Percentiles rank a stretch among this genome's conserved stretches.
Evolutionary conservation across 2,888 invertebrate species (phyloP).

Genomic region (Lordiphosa andalusiaca): DNA sequence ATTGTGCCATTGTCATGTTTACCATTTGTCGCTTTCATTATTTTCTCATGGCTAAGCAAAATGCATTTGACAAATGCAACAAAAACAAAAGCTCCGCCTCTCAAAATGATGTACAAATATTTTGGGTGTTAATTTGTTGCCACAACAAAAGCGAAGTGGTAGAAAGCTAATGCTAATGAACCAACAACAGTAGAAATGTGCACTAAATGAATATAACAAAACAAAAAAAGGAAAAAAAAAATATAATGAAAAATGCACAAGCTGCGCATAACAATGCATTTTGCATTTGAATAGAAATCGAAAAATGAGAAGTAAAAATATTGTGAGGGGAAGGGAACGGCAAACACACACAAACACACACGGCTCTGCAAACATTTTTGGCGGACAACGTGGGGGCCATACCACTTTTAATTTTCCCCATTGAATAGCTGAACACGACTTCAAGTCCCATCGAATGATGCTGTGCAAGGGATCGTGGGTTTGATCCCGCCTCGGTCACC

Average conservation of each 20-base stretch:
- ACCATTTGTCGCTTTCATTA: conserved; percentile 8
- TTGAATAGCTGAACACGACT: too few species aligned
- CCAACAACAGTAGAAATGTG: conserved; percentile 49
- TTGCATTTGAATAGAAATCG: conserved; percentile 27
- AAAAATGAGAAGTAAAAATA: neutral
- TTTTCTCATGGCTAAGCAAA: conserved; percentile 36
- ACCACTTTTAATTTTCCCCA: too few species aligned
- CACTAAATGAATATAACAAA: conserved; percentile 54
- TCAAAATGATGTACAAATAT: conserved; percentile 61
- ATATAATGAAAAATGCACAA: conserved; percentile 11
- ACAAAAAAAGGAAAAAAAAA: conserved; percentile 7
- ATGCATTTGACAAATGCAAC: conserved; percentile 58
- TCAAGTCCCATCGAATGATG: too few species aligned
- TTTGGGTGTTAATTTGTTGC: conserved; percentile 58
- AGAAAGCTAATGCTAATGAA: conserved; percentile 71
- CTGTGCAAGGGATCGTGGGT: too few species aligned
- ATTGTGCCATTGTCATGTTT: conserved; percentile 62
- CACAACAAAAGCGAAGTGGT: conserved; percentile 21
- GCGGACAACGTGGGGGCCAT: too few species aligned
- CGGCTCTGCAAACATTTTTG: too few species aligned
- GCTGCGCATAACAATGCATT: conserved; percentile 18
- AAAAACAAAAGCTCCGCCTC: conserved; percentile 40
- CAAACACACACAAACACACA: too few species aligned
- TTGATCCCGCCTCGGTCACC: too few species aligned
- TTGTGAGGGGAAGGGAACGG: too few species aligned